Evolutionary conservation across 2,797 vertebrate genomes (phyloP).

Genomic region (Leptoclinus maculatus): DNA sequence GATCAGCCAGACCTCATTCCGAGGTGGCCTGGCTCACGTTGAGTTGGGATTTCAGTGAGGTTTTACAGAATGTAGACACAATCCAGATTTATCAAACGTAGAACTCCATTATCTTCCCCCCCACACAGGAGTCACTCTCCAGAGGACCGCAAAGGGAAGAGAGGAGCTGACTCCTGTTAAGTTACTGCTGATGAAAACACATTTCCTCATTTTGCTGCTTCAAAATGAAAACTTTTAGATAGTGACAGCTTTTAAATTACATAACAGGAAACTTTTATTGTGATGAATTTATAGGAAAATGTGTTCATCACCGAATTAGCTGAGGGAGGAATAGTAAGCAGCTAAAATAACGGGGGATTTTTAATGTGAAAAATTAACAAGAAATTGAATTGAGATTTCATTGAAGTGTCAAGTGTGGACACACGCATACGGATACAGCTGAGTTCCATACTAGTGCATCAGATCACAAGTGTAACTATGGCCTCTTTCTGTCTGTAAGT

Average conservation of each 20-base stretch:
- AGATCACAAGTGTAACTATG: too few species aligned
- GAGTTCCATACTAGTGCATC: background rate
- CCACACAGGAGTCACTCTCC: background rate
- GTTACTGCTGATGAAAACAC: background rate
- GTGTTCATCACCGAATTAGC: too few species aligned
- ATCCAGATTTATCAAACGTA: background rate
- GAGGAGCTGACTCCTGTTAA: background rate
- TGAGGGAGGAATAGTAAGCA: background rate
- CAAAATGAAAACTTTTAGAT: background rate
- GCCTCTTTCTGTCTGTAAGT: too few species aligned
- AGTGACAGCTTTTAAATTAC: background rate
- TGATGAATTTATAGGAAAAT: background rate
- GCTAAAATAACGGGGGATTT: background rate
- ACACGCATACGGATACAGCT: too few species aligned
- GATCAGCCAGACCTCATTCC: too few species aligned
- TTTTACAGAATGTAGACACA: background rate
- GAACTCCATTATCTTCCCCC: background rate
- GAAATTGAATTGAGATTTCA: background rate
- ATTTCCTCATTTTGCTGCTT: background rate
- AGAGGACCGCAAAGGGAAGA: background rate
- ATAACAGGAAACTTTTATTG: background rate
- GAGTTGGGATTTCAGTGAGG: background rate
- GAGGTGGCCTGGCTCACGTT: background rate
- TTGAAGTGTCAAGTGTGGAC: too few species aligned
- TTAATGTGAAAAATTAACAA: background rate